Conservation (phyloP, 1,140 invertebrate genomes). For the Ceratina japonica region DNA sequence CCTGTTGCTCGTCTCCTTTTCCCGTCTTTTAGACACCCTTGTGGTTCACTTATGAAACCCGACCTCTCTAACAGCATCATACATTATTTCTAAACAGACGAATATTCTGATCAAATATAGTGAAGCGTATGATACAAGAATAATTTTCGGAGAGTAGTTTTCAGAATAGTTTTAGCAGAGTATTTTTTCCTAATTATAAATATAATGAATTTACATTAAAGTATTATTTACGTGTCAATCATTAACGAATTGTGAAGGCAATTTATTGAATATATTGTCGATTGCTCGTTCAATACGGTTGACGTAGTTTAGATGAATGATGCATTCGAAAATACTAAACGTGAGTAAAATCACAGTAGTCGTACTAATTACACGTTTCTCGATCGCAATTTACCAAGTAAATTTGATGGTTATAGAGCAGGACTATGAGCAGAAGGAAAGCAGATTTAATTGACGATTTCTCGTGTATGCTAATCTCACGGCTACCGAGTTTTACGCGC, state of each 20-base stretch:
- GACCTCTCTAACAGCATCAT: background rate
- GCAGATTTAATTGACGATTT: constrained; percentile 2
- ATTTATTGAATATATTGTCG: too few species aligned
- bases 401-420: background rate
- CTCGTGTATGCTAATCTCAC: background rate
- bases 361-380: background rate
- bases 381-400: background rate
- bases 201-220: too few species aligned
- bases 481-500: background rate
- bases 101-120: background rate
- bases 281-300: too few species aligned
- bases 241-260: too few species aligned
- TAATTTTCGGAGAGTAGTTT: background rate
- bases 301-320: too few species aligned
- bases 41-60: constrained; percentile 1
- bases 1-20: constrained; percentile 56
- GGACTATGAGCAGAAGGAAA: background rate
- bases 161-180: too few species aligned
- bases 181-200: too few species aligned
- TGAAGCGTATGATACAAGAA: background rate
- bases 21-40: constrained; percentile 17
- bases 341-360: background rate
- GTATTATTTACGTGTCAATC: too few species aligned
- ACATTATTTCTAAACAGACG: background rate
- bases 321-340: too few species aligned